Percentiles rank a stretch among this genome's conserved stretches.
Evolutionary conservation across 1,140 invertebrate species (phyloP).

Genomic region (Carposina sasakii): DNA sequence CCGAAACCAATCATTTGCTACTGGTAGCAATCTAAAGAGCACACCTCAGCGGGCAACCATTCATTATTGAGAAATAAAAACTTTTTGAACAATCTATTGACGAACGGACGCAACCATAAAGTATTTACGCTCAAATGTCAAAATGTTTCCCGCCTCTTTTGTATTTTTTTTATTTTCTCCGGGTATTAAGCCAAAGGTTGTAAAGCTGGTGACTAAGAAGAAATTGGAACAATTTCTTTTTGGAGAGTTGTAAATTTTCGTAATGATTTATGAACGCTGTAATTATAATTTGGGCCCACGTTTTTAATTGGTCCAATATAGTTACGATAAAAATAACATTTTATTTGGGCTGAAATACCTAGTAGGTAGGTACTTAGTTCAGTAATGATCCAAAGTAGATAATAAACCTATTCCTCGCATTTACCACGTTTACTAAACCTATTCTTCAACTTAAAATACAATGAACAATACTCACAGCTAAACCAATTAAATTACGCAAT

Average conservation of each 20-base stretch:
- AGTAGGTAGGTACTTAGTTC: too few relatives aligned
- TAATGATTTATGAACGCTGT: slow-evolving; percentile 3
- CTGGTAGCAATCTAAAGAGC: slow-evolving; percentile 43
- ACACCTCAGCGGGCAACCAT: slow-evolving; percentile 31
- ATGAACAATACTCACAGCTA: too few relatives aligned
- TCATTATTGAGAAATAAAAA: slow-evolving; percentile 34
- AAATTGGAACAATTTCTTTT: slow-evolving; percentile 59
- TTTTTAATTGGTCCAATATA: too few relatives aligned
- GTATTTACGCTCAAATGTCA: slow-evolving; percentile 42
- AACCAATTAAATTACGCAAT: too few relatives aligned
- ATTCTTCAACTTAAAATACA: too few relatives aligned
- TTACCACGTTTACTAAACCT: too few relatives aligned
- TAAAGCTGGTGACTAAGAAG: slow-evolving; percentile 31
- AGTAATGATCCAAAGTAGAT: too few relatives aligned
- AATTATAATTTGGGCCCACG: too few relatives aligned
- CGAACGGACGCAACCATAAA: slow-evolving; percentile 48
- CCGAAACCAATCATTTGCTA: slow-evolving; percentile 68
- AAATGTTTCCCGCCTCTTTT: slow-evolving; percentile 54
- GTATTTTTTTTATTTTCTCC: slow-evolving; percentile 29
- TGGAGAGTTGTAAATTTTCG: slow-evolving; percentile 29
- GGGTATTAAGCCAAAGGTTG: slow-evolving; percentile 35
- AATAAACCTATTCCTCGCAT: too few relatives aligned
- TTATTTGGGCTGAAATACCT: too few relatives aligned
- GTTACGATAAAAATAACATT: too few relatives aligned
- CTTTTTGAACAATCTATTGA: slow-evolving; percentile 55